Base-by-base conservation (phyloP, 2,888 invertebrate species). In the Heteromurus nitidus region DNA sequence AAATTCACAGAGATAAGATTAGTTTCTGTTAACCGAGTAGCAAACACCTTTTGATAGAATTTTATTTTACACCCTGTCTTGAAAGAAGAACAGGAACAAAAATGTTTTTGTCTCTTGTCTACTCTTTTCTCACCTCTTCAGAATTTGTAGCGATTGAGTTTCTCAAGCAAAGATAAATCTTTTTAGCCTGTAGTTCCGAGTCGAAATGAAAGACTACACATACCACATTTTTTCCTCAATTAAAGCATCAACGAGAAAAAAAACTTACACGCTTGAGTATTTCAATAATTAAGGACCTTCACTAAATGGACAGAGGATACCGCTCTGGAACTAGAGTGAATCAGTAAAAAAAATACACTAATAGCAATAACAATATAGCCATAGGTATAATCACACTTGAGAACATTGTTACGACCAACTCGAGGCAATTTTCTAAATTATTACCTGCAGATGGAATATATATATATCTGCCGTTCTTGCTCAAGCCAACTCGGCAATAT, bases 181-280 rank as follows among this genome's bases (percentile, higher is more conserved):
- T n/a, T n/a, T n/a, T 60, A 1, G 60, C 60, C 30, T 60, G 30
- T 60, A 31, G 31, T 60, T 60, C 60, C 60, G 60, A 28, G n/a
- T 58, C 22, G 16, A 58, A 58, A 28, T 58, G 28, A 28, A 58
- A 58, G 28, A 28, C 9, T 16, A 28, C 28, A 44, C 2, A n/a
- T 9, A n/a, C 44, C 2, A 44, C 13, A n/a, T 44, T 18, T 30
- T 60, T 60, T 60, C 30, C 30, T 60, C 30, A 30, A 30, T 30
- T 30, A 60, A 30, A 60, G 18, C 13, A 3, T 16, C 31, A 2
- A 3, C 3, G 31, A n/a, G n/a, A 53, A 53, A 7, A 22, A 7
- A 1, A 3, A 18, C 22, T 7, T 53, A 24, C 47, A 18, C n/a
- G 20, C 20, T 13, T 50, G 2, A 2, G 22, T 24, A 53, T 24